These are phyloP conservation scores for Griposia aprilina DNA, from an alignment of 2,888 invertebrate genomes.

Conservation along the genomic window DNA sequence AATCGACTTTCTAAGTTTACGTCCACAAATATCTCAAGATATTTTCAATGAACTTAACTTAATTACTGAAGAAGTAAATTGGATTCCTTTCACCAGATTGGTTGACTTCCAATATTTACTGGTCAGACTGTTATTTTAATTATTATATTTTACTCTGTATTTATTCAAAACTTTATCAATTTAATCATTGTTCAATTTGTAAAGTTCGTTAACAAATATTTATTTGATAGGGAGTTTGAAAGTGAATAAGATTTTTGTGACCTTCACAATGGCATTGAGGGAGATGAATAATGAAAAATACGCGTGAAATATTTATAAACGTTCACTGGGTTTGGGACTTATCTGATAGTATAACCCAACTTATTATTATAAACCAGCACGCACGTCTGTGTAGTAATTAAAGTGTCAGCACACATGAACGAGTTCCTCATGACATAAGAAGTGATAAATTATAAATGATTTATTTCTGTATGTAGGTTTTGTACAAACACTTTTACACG, in stretches of 20 bases:
- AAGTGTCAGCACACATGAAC: no score
- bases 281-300: not conserved
- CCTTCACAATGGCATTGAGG: not conserved
- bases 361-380: not conserved
- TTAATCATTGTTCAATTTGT: slow-evolving; percentile 31
- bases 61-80: slow-evolving; percentile 38
- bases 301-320: not conserved
- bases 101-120: slow-evolving; percentile 27
- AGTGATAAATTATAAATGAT: no score
- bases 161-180: slow-evolving; percentile 45
- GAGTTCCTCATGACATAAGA: no score
- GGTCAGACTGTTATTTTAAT: slow-evolving; percentile 28
- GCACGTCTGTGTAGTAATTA: not conserved
- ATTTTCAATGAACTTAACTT: slow-evolving; percentile 33
- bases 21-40: slow-evolving; percentile 31
- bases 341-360: no score
- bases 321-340: no score
- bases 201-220: slow-evolving; percentile 24
- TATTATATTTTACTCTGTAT: slow-evolving; percentile 15
- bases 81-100: slow-evolving; percentile 16
- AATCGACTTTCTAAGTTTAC: slow-evolving; percentile 11
- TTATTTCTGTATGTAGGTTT: no score
- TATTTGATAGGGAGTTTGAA: slow-evolving; percentile 11
- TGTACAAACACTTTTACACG: no score
- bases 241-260: not conserved